Evolutionary conservation across 92 coral and sea anemone genomes (phyloP), one percentile per base, ranked within the genome.

Genomic region (Diadumene lineata): DNA sequence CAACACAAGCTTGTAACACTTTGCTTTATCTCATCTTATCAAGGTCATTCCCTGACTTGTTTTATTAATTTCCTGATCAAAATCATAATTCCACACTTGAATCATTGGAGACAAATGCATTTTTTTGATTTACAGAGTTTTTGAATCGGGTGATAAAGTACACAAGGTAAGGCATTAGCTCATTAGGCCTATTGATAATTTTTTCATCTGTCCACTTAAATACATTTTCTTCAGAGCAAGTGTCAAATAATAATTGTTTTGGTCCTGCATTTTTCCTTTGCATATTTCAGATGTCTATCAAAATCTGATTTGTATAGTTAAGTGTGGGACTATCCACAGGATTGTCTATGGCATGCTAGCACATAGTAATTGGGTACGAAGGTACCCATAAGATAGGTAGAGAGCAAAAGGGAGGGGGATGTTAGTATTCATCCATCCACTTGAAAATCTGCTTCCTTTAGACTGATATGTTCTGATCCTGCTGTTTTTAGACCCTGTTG

Each of bases 331-430:
- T 53, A 53, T 53, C 58, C 58, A 53, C 58, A 53, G 58, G 58
- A 53, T 53, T 53, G n/a, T 53, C 10, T 53, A 53, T 53, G 58
- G 58, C 13, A 53, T 53, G 58, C 58, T 21, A 38, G 58, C 48
- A 53, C 58, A 53, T 53, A 23, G 4, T 53, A 15, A 53, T 16
- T 53, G 58, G 58, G 58, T 53, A 53, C 19, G 19, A 38, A n/a
- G n/a, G n/a, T n/a, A n/a, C n/a, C n/a, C n/a, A n/a, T n/a, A n/a
- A n/a, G n/a, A n/a, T n/a, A n/a, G n/a, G n/a, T n/a, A n/a, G n/a
- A n/a, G n/a, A n/a, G n/a, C 48, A 6, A 38, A 13, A 13, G 48
- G 6, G 13, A 4, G 6, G 48, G 58, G 58, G 58, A 21, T 53
- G 58, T 53, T 15, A 53, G n/a, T 53, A 53, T 53, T 38, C 48